Conservation (phyloP, 2,797 vertebrate genomes). For the Philypnodon macrostomus region DNA sequence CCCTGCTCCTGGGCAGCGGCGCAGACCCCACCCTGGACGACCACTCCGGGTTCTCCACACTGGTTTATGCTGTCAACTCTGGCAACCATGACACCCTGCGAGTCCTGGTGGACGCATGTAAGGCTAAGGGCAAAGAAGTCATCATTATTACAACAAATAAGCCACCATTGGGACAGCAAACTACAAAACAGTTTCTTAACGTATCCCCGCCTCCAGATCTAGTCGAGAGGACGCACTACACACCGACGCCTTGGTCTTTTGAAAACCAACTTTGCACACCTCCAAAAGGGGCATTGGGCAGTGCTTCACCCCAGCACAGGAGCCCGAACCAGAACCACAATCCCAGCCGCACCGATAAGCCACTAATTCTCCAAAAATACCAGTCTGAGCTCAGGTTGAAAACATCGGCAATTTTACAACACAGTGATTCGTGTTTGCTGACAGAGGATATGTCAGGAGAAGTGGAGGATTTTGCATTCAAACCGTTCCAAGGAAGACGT, state of each 20-base stretch:
- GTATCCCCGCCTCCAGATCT: conserved; percentile 79
- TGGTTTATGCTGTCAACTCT: conserved; percentile 84
- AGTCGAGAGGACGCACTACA: conserved; percentile 64
- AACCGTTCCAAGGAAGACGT: no score
- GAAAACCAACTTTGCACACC: conserved; percentile 69
- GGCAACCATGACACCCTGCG: conserved; percentile 80
- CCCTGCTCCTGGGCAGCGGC: conserved; percentile 77
- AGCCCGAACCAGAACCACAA: no score
- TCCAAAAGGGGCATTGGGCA: conserved; percentile 50
- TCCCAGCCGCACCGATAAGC: no score
- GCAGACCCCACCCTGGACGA: conserved; percentile 88
- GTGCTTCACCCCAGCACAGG: conserved; percentile 46
- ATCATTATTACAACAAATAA: conserved; percentile 89
- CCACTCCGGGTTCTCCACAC: conserved; percentile 78
- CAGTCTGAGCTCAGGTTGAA: no score
- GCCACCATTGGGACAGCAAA: conserved; percentile 79
- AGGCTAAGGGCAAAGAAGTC: conserved; percentile 86
- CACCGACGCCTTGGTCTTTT: conserved; percentile 62
- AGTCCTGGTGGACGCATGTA: conserved; percentile 84
- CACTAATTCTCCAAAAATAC: no score
- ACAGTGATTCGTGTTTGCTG: no score
- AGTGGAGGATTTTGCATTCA: no score
- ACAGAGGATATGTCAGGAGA: no score
- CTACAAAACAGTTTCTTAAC: conserved; percentile 86
- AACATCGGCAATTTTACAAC: no score